phyloP scores from a whole-genome alignment of 2,113 vertebrate genomes.

The Microcebus jonahi region DNA sequence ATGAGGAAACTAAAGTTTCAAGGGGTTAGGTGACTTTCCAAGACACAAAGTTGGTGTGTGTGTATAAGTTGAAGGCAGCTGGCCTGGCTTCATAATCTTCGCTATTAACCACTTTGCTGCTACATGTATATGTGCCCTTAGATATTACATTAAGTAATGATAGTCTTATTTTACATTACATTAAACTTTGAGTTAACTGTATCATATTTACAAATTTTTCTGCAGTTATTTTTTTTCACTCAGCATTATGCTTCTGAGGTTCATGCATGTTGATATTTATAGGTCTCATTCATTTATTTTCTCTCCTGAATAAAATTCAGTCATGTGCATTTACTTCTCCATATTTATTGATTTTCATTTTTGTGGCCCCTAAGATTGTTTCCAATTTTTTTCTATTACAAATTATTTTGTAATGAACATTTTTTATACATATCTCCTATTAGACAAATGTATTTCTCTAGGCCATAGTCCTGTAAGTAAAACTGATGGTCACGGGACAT shows the following conservation, averaged over 20 bases:
- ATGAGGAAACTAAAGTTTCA: not conserved
- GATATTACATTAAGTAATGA: not conserved
- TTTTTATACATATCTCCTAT: not conserved
- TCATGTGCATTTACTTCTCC: not conserved
- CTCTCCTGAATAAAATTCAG: not conserved
- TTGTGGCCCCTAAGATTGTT: not conserved
- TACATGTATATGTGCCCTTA: no score
- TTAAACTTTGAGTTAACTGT: not conserved
- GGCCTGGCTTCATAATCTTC: not conserved
- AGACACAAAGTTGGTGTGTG: not conserved
- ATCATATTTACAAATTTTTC: not conserved
- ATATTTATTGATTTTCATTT: slow-evolving; percentile 19
- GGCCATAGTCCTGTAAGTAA: not conserved
- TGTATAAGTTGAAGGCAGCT: not conserved
- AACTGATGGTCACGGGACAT: not conserved
- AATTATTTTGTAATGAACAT: not conserved
- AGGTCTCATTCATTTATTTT: not conserved
- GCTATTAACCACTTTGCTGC: not conserved
- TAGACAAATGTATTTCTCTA: not conserved
- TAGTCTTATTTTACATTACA: not conserved
- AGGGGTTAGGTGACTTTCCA: not conserved
- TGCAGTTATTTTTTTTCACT: not conserved
- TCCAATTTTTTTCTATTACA: not conserved
- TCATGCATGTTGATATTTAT: not conserved
- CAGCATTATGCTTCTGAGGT: not conserved